These are phyloP conservation scores for Cotesia congregata DNA, from an alignment of 2,888 invertebrate genomes.

Conservation along the genomic window DNA sequence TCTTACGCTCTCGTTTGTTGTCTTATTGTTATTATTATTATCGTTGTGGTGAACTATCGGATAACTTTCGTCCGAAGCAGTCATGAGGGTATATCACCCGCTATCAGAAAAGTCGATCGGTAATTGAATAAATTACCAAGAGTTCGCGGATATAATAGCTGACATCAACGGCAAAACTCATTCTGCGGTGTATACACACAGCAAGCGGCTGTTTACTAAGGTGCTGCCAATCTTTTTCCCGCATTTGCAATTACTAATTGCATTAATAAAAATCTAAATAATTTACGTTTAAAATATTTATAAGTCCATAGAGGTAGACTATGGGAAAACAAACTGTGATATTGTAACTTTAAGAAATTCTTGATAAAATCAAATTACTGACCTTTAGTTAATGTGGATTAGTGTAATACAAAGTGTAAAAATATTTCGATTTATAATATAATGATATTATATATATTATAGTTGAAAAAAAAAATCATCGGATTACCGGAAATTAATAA, in stretches of 20 bases:
- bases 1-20: background rate
- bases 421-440: background rate
- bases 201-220: background rate
- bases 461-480: background rate
- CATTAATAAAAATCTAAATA: background rate
- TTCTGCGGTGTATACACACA: background rate
- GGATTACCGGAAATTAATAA: conserved; percentile 27
- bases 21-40: background rate
- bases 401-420: background rate
- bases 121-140: conserved; percentile 61
- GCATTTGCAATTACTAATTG: background rate
- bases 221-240: background rate
- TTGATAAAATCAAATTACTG: conserved; percentile 42
- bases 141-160: conserved; percentile 41
- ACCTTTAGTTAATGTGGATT: conserved; percentile 34
- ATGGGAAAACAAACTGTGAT: background rate
- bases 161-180: conserved; percentile 7
- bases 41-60: conserved; percentile 8
- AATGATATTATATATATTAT: background rate
- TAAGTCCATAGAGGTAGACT: background rate
- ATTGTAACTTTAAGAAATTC: conserved; percentile 35
- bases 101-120: conserved; percentile 63
- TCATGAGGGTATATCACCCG: conserved; percentile 44
- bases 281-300: background rate
- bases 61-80: background rate